Evolutionary conservation across 2,113 vertebrate species (phyloP).

Genomic region (Ardeotis arabs): DNA sequence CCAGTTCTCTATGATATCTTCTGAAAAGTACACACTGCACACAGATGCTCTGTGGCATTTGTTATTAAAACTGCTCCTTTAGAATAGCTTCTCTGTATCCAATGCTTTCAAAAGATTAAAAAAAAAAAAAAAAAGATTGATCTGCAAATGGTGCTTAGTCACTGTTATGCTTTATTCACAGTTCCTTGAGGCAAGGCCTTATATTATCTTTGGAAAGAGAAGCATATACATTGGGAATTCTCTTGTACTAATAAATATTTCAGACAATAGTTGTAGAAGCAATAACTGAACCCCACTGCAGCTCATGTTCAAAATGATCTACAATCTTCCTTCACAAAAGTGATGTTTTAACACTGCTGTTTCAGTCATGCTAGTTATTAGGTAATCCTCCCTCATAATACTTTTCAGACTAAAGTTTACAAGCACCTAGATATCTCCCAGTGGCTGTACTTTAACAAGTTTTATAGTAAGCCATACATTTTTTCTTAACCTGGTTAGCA

Average conservation of each 20-base stretch:
- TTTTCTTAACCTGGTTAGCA: constrained; percentile 28
- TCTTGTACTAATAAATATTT: constrained; percentile 18
- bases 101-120: neutral
- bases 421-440: neutral
- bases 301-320: neutral
- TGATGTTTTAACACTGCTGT: neutral
- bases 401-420: constrained; percentile 22
- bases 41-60: neutral
- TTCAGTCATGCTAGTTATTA: neutral
- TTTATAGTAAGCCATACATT: constrained; percentile 24
- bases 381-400: neutral
- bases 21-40: neutral
- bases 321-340: neutral
- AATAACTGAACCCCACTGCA: neutral
- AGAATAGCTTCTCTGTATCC: neutral
- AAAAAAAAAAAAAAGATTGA: neutral
- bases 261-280: neutral
- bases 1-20: neutral
- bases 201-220: neutral
- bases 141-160: constrained; percentile 51
- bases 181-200: neutral
- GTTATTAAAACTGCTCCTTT: neutral
- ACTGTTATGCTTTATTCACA: neutral
- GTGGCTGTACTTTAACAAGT: constrained; percentile 1
- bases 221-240: neutral